A percentile compares a stretch with the other conserved stretches of the same genome.
These are phyloP conservation scores for Bolborhynchus lineola DNA, from an alignment of 2,113 vertebrate genomes.

Conservation along the genomic window DNA sequence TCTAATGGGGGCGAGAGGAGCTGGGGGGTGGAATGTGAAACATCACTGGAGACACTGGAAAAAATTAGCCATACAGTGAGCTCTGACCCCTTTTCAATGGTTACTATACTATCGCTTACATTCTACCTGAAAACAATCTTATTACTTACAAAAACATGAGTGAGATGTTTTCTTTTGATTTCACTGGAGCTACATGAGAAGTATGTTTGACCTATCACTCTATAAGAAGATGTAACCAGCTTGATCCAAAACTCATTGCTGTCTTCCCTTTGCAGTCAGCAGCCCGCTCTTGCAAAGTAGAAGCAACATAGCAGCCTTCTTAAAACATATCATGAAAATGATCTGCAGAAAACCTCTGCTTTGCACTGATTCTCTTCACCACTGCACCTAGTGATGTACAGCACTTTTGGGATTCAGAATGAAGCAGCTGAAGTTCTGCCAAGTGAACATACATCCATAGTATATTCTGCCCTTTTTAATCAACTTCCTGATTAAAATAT, in stretches of 20 bases:
- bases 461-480: constrained; percentile 55
- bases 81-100: not conserved
- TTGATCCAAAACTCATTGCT: not conserved
- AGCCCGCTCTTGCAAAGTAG: not conserved
- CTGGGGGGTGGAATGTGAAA: rapidly evolving
- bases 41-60: not conserved
- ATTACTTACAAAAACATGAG: not conserved
- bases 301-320: not conserved
- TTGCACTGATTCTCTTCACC: not conserved
- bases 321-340: not conserved
- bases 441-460: constrained; percentile 1
- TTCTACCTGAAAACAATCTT: not conserved
- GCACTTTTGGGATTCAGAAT: not conserved
- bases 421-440: constrained; percentile 22
- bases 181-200: not conserved
- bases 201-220: not conserved
- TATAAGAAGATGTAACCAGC: not conserved
- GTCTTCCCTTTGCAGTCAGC: not conserved
- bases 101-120: not conserved
- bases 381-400: constrained; percentile 4
- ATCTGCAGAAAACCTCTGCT: not conserved
- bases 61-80: not conserved
- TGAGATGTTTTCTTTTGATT: not conserved
- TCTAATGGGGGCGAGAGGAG: not conserved
- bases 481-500: constrained; percentile 70